These are phyloP conservation scores for Platycercus adscitus DNA, from an alignment of 2,113 vertebrate genomes.

Conservation along the genomic window DNA sequence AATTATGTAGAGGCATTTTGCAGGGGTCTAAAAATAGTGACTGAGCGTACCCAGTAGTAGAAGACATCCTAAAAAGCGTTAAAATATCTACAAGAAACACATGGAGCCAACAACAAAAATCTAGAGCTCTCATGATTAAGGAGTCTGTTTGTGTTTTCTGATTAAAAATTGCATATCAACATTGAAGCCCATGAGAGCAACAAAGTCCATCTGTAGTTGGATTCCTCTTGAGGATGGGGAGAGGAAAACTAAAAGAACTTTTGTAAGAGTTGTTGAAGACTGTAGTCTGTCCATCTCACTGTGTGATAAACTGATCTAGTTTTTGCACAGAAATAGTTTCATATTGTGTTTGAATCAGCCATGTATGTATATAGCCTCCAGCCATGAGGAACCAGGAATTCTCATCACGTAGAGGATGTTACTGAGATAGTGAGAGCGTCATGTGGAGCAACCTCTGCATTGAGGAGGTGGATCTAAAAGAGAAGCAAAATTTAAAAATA, in stretches of 20 bases:
- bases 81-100: not conserved
- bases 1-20: not conserved
- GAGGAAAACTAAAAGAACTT: not conserved
- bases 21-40: not conserved
- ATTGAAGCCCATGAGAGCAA: not conserved
- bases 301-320: not conserved
- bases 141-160: not conserved
- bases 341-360: not conserved
- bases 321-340: not conserved
- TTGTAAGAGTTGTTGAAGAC: not conserved
- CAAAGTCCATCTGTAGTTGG: not conserved
- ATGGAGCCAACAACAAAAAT: not conserved
- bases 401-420: not conserved
- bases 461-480: constrained; percentile 45
- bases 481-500: constrained; percentile 31
- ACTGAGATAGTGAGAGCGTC: not conserved
- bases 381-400: not conserved
- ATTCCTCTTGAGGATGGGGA: not conserved
- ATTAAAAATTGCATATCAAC: not conserved
- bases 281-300: not conserved
- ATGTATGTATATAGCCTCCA: not conserved
- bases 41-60: not conserved
- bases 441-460: constrained; percentile 19
- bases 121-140: not conserved
- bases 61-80: not conserved